Base-by-base conservation (phyloP, 2,797 vertebrate species). In the Poeciliopsis gracilis region DNA sequence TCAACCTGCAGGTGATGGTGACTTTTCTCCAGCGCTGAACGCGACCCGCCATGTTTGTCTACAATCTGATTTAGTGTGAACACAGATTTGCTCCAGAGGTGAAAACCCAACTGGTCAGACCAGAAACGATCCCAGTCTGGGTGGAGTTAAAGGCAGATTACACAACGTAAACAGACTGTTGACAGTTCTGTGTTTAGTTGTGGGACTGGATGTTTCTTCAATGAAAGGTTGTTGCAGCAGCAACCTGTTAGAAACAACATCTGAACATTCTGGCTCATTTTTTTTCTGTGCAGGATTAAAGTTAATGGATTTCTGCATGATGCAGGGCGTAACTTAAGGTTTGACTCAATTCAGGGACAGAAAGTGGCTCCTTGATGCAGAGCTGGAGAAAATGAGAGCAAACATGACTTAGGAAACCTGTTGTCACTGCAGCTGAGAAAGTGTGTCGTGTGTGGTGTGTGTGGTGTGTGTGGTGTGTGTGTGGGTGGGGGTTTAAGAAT, bases 371-470 rank as follows among this genome's bases (percentile, higher is more conserved):
- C 66, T 71, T 30, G 72, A 73, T 2, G 38, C 10, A 69, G 78
- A 75, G 4, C 57, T 11, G 82, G 41, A 49, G 16, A 4, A 80
- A 72, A 84, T 53, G 18, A 84, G 75, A 9, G 53, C 59, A 28
- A 25, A 75, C 43, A 16, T 80, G 79, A 83, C 41, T 89, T 72
- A 83, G 83, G 76, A 83, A 83, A 82, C 57, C 87, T 87, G 88
- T 93, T 93, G 91, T 92, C 93, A 92, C 92, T 88, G 91, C 91
- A 91, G 93, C 93, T 74, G 82, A 20, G 81, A 75, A 77, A n/a
- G n/a, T n/a, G n/a, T n/a, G n/a, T n/a, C n/a, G 73, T 57, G 33
- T 41, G 7, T 41, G 38, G 38, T 41, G 38, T 41, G 36, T 36
- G 36, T 36, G 36, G 36, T 38, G 36, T 38, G 36, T 38, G 36